Evolutionary conservation across 2,113 vertebrate species (phyloP), one percentile per base, ranked within the genome.

Genomic region (Takifugu flavidus): DNA sequence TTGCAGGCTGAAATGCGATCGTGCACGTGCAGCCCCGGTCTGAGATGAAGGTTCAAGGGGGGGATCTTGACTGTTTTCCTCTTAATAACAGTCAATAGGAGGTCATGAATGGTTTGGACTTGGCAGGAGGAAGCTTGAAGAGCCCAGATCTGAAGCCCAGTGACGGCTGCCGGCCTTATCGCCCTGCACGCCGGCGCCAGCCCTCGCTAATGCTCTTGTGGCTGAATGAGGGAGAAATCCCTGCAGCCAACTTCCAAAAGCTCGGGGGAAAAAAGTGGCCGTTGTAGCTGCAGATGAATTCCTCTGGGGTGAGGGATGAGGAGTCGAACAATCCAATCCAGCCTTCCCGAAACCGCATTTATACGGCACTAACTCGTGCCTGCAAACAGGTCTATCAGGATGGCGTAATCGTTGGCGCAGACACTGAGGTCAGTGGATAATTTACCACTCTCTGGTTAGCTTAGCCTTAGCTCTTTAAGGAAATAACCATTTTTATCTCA

Each of bases 141-240:
- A 59, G 45, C 25, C 4, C 12, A 52, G 51, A 70, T 78, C 66
- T 74, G 56, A 74, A 74, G 70, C 70, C 66, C 66, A 43, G 49
- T 47, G 34, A 59, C 53, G 49, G 13, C 56, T 6, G 34, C 34
- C 3, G 55, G 59, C 44, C 66, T 74, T 74, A 78, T 73, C 76
- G 29, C 54, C 62, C 54, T 39, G 8, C 34, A 29, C 62, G 51
- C 62, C 70, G 70, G 71, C n/a, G 52, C 66, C 58, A 55, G 20
- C 59, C 66, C 70, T 67, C 62, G 4, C 58, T 74, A 74, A 78
- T 63, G 66, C 75, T 66, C 54, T 62, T 13, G 62, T 67, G 66
- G 70, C 55, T 74, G 66, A 70, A 63, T 67, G 66, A 53, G 71
- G 62, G 76, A 39, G 46, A 56, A 70, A 67, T 66, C 70, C 72